Conservation (phyloP, 2,113 vertebrate species). For the Vimba vimba region DNA sequence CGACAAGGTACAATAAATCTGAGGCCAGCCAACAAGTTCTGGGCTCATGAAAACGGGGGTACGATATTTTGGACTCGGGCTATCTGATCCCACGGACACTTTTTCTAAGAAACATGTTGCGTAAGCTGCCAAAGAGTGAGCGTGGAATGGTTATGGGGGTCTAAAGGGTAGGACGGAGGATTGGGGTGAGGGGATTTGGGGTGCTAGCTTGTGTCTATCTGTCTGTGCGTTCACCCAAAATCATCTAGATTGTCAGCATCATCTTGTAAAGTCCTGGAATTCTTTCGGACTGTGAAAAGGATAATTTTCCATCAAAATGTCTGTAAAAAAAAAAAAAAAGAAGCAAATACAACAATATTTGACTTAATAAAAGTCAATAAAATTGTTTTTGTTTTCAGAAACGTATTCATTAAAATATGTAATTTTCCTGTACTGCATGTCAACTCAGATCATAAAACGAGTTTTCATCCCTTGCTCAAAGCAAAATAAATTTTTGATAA, state of each 20-base stretch:
- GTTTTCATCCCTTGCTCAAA: slow-evolving; percentile 24
- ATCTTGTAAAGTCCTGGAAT: background rate
- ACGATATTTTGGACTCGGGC: slow-evolving; percentile 65
- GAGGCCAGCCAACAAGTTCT: slow-evolving; percentile 60
- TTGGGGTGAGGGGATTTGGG: slow-evolving; percentile 5
- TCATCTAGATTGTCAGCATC: background rate
- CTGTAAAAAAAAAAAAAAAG: background rate
- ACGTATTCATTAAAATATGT: background rate
- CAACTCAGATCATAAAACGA: slow-evolving; percentile 14
- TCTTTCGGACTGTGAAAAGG: background rate
- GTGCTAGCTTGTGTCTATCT: background rate
- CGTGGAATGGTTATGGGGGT: background rate
- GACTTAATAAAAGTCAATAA: slow-evolving; percentile 1
- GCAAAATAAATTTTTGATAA: background rate
- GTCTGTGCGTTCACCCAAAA: background rate
- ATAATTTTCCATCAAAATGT: background rate
- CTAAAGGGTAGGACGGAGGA: background rate
- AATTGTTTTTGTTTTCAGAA: background rate
- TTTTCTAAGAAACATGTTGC: slow-evolving; percentile 51
- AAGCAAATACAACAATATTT: background rate
- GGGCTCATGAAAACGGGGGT: slow-evolving; percentile 56
- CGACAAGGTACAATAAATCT: slow-evolving; percentile 68
- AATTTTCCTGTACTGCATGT: slow-evolving; percentile 4
- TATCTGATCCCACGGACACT: slow-evolving; percentile 47
- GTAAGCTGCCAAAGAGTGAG: slow-evolving; percentile 45